These are phyloP conservation scores for Galleria mellonella DNA, from an alignment of 1,140 invertebrate species.

Conservation along the genomic window DNA sequence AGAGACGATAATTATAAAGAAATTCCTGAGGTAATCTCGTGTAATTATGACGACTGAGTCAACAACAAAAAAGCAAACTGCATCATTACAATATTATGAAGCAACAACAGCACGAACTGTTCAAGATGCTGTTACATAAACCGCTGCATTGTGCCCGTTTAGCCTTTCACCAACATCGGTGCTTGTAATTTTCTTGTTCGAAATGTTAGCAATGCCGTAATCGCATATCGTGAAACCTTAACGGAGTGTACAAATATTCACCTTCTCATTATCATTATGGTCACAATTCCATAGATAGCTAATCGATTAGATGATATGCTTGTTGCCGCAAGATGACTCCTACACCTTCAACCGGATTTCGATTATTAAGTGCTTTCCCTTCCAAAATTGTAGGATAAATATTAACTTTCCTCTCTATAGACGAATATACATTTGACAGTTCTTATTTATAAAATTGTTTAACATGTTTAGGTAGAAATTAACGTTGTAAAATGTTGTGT, in stretches of 20 bases:
- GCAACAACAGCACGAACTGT: conserved; percentile 27
- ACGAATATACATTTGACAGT: not conserved
- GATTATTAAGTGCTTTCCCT: too few species aligned
- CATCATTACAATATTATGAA: conserved; percentile 16
- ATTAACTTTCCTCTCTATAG: not conserved
- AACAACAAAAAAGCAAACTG: conserved; percentile 18
- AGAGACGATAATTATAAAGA: too few species aligned
- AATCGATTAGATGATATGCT: too few species aligned
- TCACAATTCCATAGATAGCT: too few species aligned
- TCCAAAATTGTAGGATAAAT: too few species aligned
- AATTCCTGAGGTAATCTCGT: too few species aligned
- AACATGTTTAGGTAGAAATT: not conserved
- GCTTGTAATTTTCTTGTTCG: conserved; percentile 40
- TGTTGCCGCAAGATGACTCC: too few species aligned
- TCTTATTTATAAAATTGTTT: not conserved
- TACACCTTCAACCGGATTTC: too few species aligned
- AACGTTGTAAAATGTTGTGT: conserved; percentile 2
- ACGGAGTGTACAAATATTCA: too few species aligned
- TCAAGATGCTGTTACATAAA: conserved; percentile 39
- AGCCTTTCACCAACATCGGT: conserved; percentile 40
- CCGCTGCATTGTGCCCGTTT: conserved; percentile 20
- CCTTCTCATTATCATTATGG: too few species aligned
- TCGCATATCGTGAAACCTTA: too few species aligned
- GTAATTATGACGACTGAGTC: conserved; percentile 11
- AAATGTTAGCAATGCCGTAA: too few species aligned